Conservation (phyloP, 2,888 invertebrate genomes). For the Hanleya hanleyi region DNA sequence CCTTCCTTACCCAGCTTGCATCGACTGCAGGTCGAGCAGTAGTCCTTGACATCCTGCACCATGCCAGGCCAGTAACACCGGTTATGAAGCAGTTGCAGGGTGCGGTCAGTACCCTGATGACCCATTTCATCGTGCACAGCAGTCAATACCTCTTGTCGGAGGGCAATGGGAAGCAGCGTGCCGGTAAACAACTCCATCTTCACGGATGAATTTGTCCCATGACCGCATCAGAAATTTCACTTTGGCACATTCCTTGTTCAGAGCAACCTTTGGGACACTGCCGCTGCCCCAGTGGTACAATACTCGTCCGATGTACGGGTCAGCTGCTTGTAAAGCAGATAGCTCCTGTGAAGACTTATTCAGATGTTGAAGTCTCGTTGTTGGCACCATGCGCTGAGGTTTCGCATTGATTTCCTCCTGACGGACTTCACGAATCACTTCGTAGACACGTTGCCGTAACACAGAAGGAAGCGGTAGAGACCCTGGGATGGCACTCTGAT, state of each 20-base stretch:
- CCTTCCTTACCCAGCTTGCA: background rate
- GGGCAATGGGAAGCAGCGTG: background rate
- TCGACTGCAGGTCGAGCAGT: background rate
- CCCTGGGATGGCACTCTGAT: no score
- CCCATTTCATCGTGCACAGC: background rate
- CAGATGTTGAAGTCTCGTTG: background rate
- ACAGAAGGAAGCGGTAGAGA: no score
- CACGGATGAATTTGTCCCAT: background rate
- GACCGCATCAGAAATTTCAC: background rate
- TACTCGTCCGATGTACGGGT: background rate
- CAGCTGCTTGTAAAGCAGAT: background rate
- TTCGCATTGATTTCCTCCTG: background rate
- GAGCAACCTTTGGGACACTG: background rate
- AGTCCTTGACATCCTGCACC: background rate
- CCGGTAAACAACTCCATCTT: no score
- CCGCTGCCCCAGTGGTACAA: background rate
- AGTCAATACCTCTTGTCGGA: background rate
- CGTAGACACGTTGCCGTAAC: background rate
- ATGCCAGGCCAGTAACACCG: background rate
- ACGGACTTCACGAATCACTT: background rate
- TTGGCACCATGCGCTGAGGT: background rate
- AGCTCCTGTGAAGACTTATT: background rate
- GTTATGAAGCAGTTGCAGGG: no score
- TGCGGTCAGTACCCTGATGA: no score
- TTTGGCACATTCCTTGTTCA: background rate